These are phyloP conservation scores for Tromatobia lineatoria DNA, from an alignment of 2,888 invertebrate species.

Conservation along the genomic window DNA sequence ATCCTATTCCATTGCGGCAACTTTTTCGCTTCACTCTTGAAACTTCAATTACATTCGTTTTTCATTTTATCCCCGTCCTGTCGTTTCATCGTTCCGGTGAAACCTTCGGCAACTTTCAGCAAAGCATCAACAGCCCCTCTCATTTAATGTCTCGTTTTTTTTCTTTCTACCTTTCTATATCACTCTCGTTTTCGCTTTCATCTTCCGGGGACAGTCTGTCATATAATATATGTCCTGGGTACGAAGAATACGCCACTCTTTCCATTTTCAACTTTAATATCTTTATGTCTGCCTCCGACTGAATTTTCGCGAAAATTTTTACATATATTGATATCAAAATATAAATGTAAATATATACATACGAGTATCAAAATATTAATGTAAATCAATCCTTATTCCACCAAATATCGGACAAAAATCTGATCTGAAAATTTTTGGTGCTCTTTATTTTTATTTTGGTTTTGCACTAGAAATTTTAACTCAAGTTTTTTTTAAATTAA, in stretches of 20 bases:
- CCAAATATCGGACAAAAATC: too few species aligned
- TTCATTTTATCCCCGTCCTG: constrained; percentile 37
- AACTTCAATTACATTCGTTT: constrained; percentile 63
- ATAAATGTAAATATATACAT: background rate
- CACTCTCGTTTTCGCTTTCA: constrained; percentile 66
- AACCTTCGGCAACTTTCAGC: constrained; percentile 43
- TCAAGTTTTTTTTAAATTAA: too few species aligned
- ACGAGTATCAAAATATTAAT: background rate
- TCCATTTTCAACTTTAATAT: constrained; percentile 37
- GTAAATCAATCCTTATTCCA: too few species aligned
- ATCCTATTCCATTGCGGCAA: constrained; percentile 19
- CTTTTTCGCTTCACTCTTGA: constrained; percentile 37
- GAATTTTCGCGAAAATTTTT: constrained; percentile 31
- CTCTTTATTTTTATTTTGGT: too few species aligned
- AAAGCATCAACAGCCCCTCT: constrained; percentile 37
- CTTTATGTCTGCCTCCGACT: constrained; percentile 32
- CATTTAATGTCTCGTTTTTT: constrained; percentile 36
- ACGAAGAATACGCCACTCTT: constrained; percentile 44
- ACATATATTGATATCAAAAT: constrained; percentile 9
- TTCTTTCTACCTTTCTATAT: constrained; percentile 34
- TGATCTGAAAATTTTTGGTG: too few species aligned
- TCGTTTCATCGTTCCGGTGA: constrained; percentile 33
- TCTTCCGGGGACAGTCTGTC: constrained; percentile 57
- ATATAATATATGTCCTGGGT: constrained; percentile 28
- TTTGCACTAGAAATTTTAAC: too few species aligned